Conservation (phyloP, 2,113 vertebrate species). For the Erinaceus europaeus region DNA sequence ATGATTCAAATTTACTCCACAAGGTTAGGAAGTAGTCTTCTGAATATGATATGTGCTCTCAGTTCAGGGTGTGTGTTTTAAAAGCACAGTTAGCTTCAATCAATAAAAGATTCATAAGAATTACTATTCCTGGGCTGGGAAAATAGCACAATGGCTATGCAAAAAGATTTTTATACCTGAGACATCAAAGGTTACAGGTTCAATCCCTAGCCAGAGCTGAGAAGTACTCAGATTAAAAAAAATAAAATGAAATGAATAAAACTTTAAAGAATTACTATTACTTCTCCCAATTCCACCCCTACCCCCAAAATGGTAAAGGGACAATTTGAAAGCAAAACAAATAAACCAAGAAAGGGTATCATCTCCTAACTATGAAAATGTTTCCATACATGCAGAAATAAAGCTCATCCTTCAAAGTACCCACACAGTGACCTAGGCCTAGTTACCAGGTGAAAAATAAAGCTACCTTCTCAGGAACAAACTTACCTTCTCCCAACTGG, state of each 20-base stretch:
- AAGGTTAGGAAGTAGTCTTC: background rate
- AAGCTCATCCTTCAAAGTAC: too few relatives aligned
- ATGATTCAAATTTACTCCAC: background rate
- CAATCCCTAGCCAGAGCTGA: too few relatives aligned
- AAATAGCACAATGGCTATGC: too few relatives aligned
- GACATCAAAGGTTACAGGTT: too few relatives aligned
- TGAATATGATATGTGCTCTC: accelerated
- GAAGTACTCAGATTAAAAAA: too few relatives aligned
- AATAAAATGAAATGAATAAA: too few relatives aligned
- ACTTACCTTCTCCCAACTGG: slow-evolving; percentile 15
- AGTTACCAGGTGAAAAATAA: background rate
- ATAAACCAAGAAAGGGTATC: too few relatives aligned
- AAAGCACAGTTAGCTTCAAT: background rate
- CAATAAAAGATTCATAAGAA: background rate
- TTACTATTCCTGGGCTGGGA: background rate
- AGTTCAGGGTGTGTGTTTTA: background rate
- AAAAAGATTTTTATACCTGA: too few relatives aligned
- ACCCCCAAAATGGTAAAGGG: background rate
- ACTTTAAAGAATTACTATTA: too few relatives aligned
- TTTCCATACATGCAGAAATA: background rate
- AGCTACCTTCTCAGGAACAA: background rate
- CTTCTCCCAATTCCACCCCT: too few relatives aligned
- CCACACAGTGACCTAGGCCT: accelerated
- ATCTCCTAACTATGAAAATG: background rate
- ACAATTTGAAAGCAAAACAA: background rate